A percentile compares a stretch with the other conserved stretches of the same genome.
Evolutionary conservation across 2,797 vertebrate genomes (phyloP).

Genomic region (Kryptopterus vitreolus): DNA sequence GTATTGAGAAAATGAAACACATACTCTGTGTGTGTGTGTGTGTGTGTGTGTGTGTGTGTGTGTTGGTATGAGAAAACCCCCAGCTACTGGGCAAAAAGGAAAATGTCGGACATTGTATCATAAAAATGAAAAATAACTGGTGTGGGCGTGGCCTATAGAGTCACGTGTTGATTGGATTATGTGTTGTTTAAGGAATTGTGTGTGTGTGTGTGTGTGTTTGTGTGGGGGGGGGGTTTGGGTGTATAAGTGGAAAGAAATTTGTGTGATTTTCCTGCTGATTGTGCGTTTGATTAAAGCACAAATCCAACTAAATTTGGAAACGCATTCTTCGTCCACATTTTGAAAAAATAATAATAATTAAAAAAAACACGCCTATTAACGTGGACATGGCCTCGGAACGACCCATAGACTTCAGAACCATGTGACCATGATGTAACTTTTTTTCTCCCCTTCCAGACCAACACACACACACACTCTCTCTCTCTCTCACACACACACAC

Average conservation of each 20-base stretch:
- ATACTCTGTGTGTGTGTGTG: background rate
- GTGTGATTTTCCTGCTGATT: background rate
- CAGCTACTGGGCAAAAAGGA: background rate
- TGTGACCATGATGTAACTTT: too few species aligned
- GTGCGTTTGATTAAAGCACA: background rate
- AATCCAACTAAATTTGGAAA: too few species aligned
- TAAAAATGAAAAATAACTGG: too few species aligned
- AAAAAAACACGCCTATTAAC: too few species aligned
- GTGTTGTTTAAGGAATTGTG: background rate
- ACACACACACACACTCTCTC: too few species aligned
- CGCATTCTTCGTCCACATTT: too few species aligned
- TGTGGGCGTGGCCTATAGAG: background rate
- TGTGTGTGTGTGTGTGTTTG: background rate
- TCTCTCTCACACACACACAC: rapidly evolving
- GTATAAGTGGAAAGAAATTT: background rate
- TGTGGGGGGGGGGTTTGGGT: background rate
- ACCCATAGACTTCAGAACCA: background rate
- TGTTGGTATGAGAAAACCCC: background rate
- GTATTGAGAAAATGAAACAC: background rate
- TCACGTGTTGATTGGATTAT: background rate
- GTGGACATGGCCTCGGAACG: too few species aligned
- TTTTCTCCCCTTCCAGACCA: too few species aligned
- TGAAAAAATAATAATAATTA: too few species aligned
- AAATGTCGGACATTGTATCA: background rate
- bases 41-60: background rate